A percentile compares a stretch with the other conserved stretches of the same genome.
phyloP scores from a whole-genome alignment of 2,113 vertebrate species.

The Sinocyclocheilus rhinocerous region DNA sequence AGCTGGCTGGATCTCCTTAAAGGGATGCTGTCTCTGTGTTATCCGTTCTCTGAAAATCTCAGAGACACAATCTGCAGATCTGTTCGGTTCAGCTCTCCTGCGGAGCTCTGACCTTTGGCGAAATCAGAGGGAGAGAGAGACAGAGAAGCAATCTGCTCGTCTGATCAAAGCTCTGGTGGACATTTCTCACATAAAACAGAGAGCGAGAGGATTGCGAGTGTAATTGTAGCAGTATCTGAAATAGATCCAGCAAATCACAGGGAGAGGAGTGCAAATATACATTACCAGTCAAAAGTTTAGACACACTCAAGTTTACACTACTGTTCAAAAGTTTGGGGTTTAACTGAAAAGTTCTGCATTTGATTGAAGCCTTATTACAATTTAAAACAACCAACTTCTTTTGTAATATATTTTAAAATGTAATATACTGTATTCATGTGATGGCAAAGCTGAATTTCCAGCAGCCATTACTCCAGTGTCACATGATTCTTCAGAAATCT shows the following conservation, averaged over 20 bases:
- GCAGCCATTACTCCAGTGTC: neutral
- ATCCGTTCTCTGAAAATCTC: conserved; percentile 32
- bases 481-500: neutral
- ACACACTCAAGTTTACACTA: neutral
- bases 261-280: neutral
- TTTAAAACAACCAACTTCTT: neutral
- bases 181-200: conserved; percentile 26
- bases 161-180: conserved; percentile 42
- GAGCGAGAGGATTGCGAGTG: neutral
- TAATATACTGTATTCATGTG: neutral
- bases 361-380: neutral
- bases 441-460: neutral
- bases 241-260: conserved; percentile 37
- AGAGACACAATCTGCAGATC: conserved; percentile 36
- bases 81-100: conserved; percentile 37
- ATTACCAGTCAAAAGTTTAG: neutral
- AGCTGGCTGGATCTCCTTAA: conserved; percentile 27
- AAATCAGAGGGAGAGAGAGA: conserved; percentile 1
- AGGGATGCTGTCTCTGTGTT: conserved; percentile 4
- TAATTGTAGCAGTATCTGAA: conserved; percentile 3
- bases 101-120: conserved; percentile 45
- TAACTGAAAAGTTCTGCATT: too few species aligned
- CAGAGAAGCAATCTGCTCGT: conserved; percentile 23
- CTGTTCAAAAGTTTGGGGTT: neutral
- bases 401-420: neutral